Percentiles rank a stretch among this genome's conserved stretches.
phyloP scores from a whole-genome alignment of 2,888 invertebrate species.

The Idaea biselata region DNA sequence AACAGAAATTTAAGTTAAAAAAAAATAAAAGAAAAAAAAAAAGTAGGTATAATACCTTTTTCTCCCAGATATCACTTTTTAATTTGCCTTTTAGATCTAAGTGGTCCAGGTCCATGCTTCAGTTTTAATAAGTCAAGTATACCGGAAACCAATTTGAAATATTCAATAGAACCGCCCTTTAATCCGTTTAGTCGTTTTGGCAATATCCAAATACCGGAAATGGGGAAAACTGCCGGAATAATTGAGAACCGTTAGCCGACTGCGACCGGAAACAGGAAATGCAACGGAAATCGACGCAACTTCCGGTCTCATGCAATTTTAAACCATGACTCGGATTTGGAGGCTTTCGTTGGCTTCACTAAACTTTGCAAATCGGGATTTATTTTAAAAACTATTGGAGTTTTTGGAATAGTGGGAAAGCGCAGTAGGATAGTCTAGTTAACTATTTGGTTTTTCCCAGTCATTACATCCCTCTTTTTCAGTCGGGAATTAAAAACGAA shows the following conservation, averaged over 20 bases:
- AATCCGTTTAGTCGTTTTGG: slow-evolving; percentile 4
- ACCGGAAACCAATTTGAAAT: neutral
- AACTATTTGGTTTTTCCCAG: neutral
- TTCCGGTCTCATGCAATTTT: slow-evolving; percentile 20
- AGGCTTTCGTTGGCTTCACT: neutral
- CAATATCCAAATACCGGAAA: slow-evolving; percentile 9
- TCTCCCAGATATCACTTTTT: too few species aligned
- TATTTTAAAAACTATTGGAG: neutral
- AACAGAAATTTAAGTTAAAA: too few species aligned
- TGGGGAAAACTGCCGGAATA: slow-evolving; percentile 14
- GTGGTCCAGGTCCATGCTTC: too few species aligned
- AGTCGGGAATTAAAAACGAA: too few species aligned
- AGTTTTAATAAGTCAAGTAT: neutral
- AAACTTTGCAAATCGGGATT: neutral
- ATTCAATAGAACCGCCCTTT: neutral
- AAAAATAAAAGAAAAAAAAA: too few species aligned
- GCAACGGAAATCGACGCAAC: slow-evolving; percentile 21
- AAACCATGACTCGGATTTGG: slow-evolving; percentile 3
- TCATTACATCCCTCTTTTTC: too few species aligned
- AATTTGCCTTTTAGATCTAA: too few species aligned
- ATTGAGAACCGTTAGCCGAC: slow-evolving; percentile 17
- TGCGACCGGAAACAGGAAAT: slow-evolving; percentile 18
- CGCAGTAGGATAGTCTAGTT: neutral
- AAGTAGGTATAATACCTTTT: too few species aligned
- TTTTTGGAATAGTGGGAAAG: neutral